A percentile compares a stretch with the other conserved stretches of the same genome.
Evolutionary conservation across 2,113 vertebrate species (phyloP).

Genomic region (Regulus satrapa): DNA sequence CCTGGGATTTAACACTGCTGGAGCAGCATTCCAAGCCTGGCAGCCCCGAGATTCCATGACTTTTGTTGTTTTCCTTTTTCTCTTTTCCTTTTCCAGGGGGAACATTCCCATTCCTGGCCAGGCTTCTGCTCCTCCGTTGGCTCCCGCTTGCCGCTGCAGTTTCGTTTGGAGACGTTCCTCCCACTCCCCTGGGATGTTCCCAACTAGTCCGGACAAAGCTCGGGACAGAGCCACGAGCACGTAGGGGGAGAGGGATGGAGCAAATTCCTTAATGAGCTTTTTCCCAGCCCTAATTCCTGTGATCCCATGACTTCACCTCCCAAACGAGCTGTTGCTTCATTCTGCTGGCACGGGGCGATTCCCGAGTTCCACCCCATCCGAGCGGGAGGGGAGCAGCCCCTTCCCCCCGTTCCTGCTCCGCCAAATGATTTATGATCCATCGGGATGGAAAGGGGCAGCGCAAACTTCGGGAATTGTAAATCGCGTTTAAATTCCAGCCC

Average conservation of each 20-base stretch:
- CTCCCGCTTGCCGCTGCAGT: slow-evolving; percentile 20
- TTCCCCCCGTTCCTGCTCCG: background rate
- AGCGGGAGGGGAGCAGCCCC: background rate
- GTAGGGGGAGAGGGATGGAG: slow-evolving; percentile 35
- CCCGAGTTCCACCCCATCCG: background rate
- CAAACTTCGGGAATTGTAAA: background rate
- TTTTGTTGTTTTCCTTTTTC: too few relatives aligned
- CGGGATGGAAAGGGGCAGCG: background rate
- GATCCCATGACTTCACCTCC: slow-evolving; percentile 51
- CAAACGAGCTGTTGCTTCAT: slow-evolving; percentile 33
- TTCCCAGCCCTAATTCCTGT: slow-evolving; percentile 50
- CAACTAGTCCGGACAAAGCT: slow-evolving; percentile 55
- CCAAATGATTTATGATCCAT: background rate
- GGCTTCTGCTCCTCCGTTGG: background rate
- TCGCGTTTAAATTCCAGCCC: background rate
- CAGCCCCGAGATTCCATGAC: background rate
- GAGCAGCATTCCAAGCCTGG: background rate
- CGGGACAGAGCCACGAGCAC: slow-evolving; percentile 41
- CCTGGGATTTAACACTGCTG: background rate
- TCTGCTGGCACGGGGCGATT: background rate
- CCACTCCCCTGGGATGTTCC: slow-evolving; percentile 44
- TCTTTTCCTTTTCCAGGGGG: background rate
- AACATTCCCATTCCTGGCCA: background rate
- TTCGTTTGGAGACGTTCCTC: slow-evolving; percentile 41
- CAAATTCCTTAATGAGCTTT: slow-evolving; percentile 52